Conservation (phyloP, 2,113 vertebrate genomes). For the Climacteris rufus region DNA sequence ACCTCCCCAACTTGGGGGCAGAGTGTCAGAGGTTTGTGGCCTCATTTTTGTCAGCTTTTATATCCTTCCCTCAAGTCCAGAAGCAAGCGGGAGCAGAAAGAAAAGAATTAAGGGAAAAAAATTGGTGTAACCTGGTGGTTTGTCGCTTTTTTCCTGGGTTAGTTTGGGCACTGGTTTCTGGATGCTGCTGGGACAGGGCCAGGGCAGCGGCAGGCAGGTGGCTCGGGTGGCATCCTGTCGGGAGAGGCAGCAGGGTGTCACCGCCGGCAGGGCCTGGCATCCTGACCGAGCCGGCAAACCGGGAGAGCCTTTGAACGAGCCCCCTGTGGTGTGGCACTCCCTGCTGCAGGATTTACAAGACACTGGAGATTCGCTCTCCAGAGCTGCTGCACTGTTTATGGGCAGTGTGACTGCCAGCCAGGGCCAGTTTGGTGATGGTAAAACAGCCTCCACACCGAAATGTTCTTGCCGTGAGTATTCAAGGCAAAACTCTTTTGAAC, state of each 20-base stretch:
- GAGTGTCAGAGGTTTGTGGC: neutral
- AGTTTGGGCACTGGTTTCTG: neutral
- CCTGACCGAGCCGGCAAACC: neutral
- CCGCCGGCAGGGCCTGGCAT: neutral
- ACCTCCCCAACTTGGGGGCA: neutral
- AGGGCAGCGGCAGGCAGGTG: neutral
- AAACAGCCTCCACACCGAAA: rapidly evolving
- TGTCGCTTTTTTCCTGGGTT: neutral
- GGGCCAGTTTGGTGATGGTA: neutral
- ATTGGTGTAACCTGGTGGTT: neutral
- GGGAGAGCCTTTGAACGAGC: rapidly evolving
- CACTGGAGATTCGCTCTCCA: neutral
- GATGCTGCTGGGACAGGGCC: neutral
- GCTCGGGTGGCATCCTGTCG: neutral
- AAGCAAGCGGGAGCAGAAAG: neutral
- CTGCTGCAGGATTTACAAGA: neutral
- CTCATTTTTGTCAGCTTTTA: neutral
- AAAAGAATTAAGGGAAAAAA: neutral
- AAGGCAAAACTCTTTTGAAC: neutral
- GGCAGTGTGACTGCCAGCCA: neutral
- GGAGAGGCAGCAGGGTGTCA: neutral
- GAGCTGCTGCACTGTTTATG: neutral
- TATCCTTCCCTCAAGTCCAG: neutral
- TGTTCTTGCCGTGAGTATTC: neutral
- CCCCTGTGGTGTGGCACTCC: neutral